Base-by-base conservation (phyloP, 2,113 vertebrate species). In the Mesembrinibis cayennensis region DNA sequence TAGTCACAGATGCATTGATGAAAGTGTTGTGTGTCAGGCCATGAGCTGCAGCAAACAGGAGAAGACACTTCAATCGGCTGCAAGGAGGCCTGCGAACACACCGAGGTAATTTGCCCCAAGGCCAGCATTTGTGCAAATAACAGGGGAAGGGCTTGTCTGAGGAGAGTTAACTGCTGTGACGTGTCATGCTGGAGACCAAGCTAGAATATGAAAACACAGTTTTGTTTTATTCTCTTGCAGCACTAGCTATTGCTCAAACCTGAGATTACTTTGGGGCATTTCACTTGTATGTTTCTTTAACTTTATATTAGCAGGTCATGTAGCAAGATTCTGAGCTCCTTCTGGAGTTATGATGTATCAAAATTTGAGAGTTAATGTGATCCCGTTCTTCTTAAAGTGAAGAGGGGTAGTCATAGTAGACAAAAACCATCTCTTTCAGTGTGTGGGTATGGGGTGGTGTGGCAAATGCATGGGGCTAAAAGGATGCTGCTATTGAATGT, bases 371-470 rank as follows among this genome's bases (percentile, higher is more conserved):
- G 23, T 23, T 85, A 4, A 36, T 32, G 17, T 27, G n/a, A n/a
- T 50, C 12, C 1, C 7, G 1, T 53, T 47, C 14, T 40, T 30
- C 6, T 69, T 71, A 55, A 66, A 78, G 23, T 52, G 16, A 5
- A 58, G 29, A 59, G 20, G 2, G 16, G 7, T 30, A 25, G 20
- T 73, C 8, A 10, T 10, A n/a, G 10, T 14, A 59, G 36, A n/a
- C 18, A 59, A 77, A 89, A 32, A 0, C 0, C 4, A 22, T 22
- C 22, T 44, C 5, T 59, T 21, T 32, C 5, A 23, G 2, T 11
- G 5, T 2, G 1, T 9, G 1, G 32, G 4, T 4, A 10, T 4
- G 44, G 11, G 11, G 3, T 40, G 29, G 32, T 58, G 14, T 38
- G 36, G 21, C n/a, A 76, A 71, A 65, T 20, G 45, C 11, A 10